Conservation (phyloP, 2,888 invertebrate species). For the Unio pictorum region DNA sequence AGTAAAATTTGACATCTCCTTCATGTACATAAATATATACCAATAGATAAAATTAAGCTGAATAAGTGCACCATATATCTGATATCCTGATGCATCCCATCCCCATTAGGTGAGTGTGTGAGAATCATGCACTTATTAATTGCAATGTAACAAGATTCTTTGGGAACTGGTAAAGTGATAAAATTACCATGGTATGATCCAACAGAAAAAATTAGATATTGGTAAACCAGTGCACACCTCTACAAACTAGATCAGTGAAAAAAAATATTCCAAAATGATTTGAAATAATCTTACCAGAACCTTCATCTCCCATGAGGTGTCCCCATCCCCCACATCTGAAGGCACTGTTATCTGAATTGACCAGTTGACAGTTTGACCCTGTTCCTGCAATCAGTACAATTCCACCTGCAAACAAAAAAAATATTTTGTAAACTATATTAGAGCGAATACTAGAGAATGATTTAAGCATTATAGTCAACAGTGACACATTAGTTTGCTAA, state of each 20-base stretch:
- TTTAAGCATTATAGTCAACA: neutral
- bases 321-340: conserved; percentile 97
- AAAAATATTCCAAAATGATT: neutral
- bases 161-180: too few relatives aligned
- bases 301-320: conserved; percentile 93
- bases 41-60: too few relatives aligned
- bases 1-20: too few relatives aligned
- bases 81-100: neutral
- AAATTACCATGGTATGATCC: too few relatives aligned
- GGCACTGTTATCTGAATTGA: conserved; percentile 87
- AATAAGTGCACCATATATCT: neutral
- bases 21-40: too few relatives aligned
- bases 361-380: conserved; percentile 86
- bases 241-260: neutral
- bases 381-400: conserved; percentile 79
- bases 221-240: neutral
- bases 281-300: conserved; percentile 75
- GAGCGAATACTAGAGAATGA: neutral
- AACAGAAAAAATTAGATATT: too few relatives aligned
- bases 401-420: conserved; percentile 58
- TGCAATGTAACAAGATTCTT: too few relatives aligned
- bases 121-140: too few relatives aligned
- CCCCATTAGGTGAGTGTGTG: too few relatives aligned
- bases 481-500: neutral
- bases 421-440: neutral